Evolutionary conservation across 2,888 invertebrate species (phyloP).

Genomic region (Serripes groenlandicus): DNA sequence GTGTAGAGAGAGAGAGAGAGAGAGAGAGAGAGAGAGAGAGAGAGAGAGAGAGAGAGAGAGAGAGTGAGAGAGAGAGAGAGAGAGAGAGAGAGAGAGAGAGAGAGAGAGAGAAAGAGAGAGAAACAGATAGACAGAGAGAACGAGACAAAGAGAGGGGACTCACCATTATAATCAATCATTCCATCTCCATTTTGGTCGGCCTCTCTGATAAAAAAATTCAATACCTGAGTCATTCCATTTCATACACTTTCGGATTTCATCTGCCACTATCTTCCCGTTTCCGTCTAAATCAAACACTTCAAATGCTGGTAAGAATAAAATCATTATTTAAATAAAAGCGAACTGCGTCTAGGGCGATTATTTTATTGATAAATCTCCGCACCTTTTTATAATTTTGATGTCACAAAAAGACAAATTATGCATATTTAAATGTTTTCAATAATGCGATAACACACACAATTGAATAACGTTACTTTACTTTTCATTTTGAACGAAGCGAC

Average conservation of each 20-base stretch:
- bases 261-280: slow-evolving; percentile 63
- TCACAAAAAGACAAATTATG: no score
- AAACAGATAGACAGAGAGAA: not conserved
- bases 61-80: slow-evolving; percentile 28
- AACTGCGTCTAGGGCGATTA: no score
- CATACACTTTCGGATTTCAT: slow-evolving; percentile 44
- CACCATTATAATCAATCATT: slow-evolving; percentile 53
- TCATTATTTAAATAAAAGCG: no score
- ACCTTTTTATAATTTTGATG: no score
- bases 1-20: not conserved
- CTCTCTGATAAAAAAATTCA: slow-evolving; percentile 35
- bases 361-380: no score
- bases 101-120: slow-evolving; percentile 8
- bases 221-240: slow-evolving; percentile 48
- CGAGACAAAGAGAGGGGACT: not conserved
- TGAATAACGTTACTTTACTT: no score
- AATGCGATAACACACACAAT: no score
- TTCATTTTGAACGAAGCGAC: no score
- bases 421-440: no score
- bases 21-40: slow-evolving; percentile 31
- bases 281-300: slow-evolving; percentile 67
- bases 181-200: slow-evolving; percentile 53
- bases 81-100: slow-evolving; percentile 25
- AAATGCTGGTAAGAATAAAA: slow-evolving; percentile 57
- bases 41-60: slow-evolving; percentile 20